Conservation (phyloP, 1,140 invertebrate species). For the Luehdorfia chinensis region DNA sequence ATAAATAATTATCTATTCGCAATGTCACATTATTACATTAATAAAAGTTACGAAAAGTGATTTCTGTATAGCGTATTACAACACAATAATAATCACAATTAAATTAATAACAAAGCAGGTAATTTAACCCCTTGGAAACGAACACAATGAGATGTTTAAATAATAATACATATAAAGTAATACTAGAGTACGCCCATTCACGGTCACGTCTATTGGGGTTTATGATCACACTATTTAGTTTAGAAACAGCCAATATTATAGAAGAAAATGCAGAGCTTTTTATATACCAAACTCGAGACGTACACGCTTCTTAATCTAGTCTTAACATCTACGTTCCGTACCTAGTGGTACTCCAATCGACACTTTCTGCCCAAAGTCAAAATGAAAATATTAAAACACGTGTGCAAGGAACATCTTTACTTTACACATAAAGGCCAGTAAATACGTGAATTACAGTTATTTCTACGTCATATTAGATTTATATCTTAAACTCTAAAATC, state of each 20-base stretch:
- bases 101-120: slow-evolving; percentile 38
- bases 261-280: slow-evolving; percentile 39
- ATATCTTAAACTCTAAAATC: slow-evolving; percentile 56
- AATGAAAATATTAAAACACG: slow-evolving; percentile 43
- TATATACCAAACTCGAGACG: slow-evolving; percentile 53
- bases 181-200: slow-evolving; percentile 39
- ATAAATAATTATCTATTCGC: slow-evolving; percentile 60
- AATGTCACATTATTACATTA: slow-evolving; percentile 43
- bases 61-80: slow-evolving; percentile 30
- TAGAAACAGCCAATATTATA: slow-evolving; percentile 37
- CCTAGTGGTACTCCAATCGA: slow-evolving; percentile 50
- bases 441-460: slow-evolving; percentile 65
- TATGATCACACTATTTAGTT: slow-evolving; percentile 45
- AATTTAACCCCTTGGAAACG: slow-evolving; percentile 42
- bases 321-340: slow-evolving; percentile 49
- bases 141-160: slow-evolving; percentile 32
- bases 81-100: slow-evolving; percentile 40
- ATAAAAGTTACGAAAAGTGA: slow-evolving; percentile 27
- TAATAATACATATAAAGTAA: slow-evolving; percentile 40
- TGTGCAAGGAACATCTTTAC: slow-evolving; percentile 57
- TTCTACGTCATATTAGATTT: slow-evolving; percentile 63
- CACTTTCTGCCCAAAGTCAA: slow-evolving; percentile 28
- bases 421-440: slow-evolving; percentile 66
- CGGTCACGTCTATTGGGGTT: slow-evolving; percentile 46
- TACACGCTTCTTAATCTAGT: slow-evolving; percentile 64